Evolutionary conservation across 2,797 vertebrate species (phyloP), one percentile per base, ranked within the genome.

Genomic region (Peromyscus aztecus): DNA sequence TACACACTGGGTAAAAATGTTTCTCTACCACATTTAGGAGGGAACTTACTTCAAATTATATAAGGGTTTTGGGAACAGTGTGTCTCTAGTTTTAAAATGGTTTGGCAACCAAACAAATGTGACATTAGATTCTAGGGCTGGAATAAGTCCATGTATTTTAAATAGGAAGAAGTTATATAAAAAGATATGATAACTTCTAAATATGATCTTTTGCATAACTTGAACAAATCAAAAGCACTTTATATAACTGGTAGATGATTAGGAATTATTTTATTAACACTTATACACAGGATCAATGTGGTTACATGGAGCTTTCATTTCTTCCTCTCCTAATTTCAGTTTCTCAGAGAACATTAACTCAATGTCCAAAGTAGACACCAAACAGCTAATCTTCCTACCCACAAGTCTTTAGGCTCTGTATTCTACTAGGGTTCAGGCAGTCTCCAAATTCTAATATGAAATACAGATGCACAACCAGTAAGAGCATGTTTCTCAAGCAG

Each of bases 101-200:
- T 93, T 97, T 97, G 94, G 96, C 97, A 98, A 93, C 55, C 90
- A 95, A 97, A 98, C 96, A 98, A 98, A 97, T 96, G 83, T 95
- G 96, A 97, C 97, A 97, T 97, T 97, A 98, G 97, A 98, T 93
- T 95, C 91, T 94, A 91, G 94, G 75, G 46, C 82, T 98, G 95
- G 97, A 97, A 97, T 93, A 95, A 96, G 86, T 97, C 91, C 95
- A 97, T 86, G 85, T 95, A 90, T 94, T 96, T 98, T 96, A 97
- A 97, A 97, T 91, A 96, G 94, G 96, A 96, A 40, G 14, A 96
- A 97, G 87, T 94, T 97, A 97, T 65, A 97, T 95, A 96, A 96
- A 96, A 96, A 96, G 93, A 97, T 94, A 76, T 87, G 96, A 69
- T 96, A 95, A 96, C 57, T 96, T 95, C 87, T 95, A 97, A 96